Conservation (phyloP, 2,797 vertebrate genomes). For the Crax fasciolata region DNA sequence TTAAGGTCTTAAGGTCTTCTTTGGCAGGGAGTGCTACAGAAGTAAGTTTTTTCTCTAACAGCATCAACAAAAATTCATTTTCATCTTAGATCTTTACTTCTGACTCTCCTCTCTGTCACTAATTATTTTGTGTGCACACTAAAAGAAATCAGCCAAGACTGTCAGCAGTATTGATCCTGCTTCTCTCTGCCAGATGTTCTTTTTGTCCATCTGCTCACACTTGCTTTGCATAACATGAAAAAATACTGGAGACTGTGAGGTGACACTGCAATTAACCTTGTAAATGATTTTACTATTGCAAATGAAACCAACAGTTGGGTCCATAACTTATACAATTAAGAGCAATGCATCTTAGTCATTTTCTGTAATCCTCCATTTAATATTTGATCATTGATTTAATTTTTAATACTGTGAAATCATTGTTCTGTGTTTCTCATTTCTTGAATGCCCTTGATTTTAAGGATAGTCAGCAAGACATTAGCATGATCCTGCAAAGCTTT, state of each 20-base stretch:
- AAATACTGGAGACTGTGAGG: constrained; percentile 67
- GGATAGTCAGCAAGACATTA: neutral
- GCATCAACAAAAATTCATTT: constrained; percentile 48
- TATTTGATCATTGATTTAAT: constrained; percentile 76
- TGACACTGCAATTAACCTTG: constrained; percentile 80
- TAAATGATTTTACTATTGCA: constrained; percentile 71
- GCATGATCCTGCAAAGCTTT: constrained; percentile 10
- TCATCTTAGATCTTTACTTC: constrained; percentile 12
- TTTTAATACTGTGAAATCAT: constrained; percentile 45
- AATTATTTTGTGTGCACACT: constrained; percentile 49
- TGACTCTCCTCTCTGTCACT: constrained; percentile 44
- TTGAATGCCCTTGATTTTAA: constrained; percentile 48
- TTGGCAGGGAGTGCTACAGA: neutral
- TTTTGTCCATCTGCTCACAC: constrained; percentile 77
- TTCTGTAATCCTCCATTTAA: constrained; percentile 70
- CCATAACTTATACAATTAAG: constrained; percentile 72
- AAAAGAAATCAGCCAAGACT: constrained; percentile 76
- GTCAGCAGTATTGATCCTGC: constrained; percentile 50
- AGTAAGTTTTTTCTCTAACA: neutral
- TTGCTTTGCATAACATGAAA: constrained; percentile 66
- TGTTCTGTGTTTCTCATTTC: constrained; percentile 11
- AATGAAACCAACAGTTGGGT: constrained; percentile 54
- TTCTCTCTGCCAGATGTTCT: constrained; percentile 79
- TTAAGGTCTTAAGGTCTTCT: constrained; percentile 1
- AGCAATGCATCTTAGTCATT: constrained; percentile 70